Evolutionary conservation across 2,888 invertebrate genomes (phyloP), one percentile per base, ranked within the genome.

Genomic region (Drosophila longiperda): DNA sequence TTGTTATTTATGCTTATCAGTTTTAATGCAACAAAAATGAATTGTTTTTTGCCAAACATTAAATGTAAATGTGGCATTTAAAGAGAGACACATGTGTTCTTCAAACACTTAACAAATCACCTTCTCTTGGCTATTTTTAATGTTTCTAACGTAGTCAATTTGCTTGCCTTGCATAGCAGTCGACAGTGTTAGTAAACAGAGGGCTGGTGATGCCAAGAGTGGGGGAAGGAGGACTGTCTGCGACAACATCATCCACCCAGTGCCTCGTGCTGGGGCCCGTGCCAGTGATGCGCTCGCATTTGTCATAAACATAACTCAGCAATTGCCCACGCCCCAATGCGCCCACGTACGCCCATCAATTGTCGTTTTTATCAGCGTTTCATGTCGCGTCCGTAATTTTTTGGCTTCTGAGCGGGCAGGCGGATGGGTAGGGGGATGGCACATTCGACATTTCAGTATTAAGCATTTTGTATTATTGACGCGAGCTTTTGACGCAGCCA

Each of bases 221-320:
- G 6, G 6, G n/a, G 29, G 1, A 40, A 33, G 60, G 64, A 40
- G 67, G 29, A 4, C 29, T 64, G 50, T 59, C 61, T 61, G 66
- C 54, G 42, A 69, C 62, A 53, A 55, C 68, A 67, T 64, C 80
- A 60, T 59, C 49, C 81, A 59, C 59, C 59, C 76, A 50, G 45
- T 60, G 50, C 29, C 29, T 15, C 26, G 23, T 15, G 5, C 53
- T 20, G 9, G 8, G 23, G 20, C 23, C 23, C 15, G 20, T 20
- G 53, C 17, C 77, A 53, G 34, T 60, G 70, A 42, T 20, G 54
- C 66, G 64, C 73, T 60, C 72, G 60, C 90, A 90, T 90, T 87
- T 86, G 80, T 87, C 86, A 87, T 90, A 87, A 85, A 83, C 90
- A 87, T 88, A 87, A 87, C 89, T 90, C 87, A 86, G 87, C 86